These are phyloP conservation scores for Drosophila neocordata DNA, from an alignment of 1,140 invertebrate species.

Conservation along the genomic window DNA sequence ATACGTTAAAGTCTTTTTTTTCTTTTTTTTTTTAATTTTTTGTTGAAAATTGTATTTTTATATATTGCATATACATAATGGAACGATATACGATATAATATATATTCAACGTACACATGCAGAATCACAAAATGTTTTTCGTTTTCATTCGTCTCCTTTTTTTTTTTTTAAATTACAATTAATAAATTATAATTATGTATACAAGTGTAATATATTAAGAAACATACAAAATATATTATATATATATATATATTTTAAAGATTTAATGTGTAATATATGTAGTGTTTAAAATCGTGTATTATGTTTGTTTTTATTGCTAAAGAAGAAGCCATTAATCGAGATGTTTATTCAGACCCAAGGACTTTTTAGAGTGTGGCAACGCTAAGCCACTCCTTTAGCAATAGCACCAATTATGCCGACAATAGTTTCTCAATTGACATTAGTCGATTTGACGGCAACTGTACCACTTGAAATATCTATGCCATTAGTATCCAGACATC, in stretches of 20 bases:
- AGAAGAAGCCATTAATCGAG: background rate
- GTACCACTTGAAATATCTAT: background rate
- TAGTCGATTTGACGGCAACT: constrained; percentile 8
- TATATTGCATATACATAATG: constrained; percentile 50
- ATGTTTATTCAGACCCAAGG: background rate
- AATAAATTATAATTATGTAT: constrained; percentile 55
- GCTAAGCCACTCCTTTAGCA: background rate
- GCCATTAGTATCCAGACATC: constrained; percentile 61
- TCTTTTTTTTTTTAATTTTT: constrained; percentile 32
- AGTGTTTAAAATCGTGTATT: constrained; percentile 50
- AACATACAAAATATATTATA: constrained; percentile 43
- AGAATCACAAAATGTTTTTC: constrained; percentile 48
- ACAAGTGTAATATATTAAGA: constrained; percentile 48
- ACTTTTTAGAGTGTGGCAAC: background rate
- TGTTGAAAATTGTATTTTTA: constrained; percentile 33
- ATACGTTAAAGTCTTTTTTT: constrained; percentile 17
- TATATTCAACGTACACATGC: constrained; percentile 47
- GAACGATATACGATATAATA: constrained; percentile 35
- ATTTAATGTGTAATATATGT: constrained; percentile 21
- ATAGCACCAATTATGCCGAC: constrained; percentile 5
- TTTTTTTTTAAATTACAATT: constrained; percentile 38
- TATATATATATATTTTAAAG: constrained; percentile 43
- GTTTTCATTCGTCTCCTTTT: constrained; percentile 16
- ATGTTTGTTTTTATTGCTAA: constrained; percentile 18
- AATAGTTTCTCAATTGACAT: constrained; percentile 23